A percentile compares a stretch with the other conserved stretches of the same genome.
Evolutionary conservation across 1,140 invertebrate genomes (phyloP).

Genomic region (Penaeus japonicus): DNA sequence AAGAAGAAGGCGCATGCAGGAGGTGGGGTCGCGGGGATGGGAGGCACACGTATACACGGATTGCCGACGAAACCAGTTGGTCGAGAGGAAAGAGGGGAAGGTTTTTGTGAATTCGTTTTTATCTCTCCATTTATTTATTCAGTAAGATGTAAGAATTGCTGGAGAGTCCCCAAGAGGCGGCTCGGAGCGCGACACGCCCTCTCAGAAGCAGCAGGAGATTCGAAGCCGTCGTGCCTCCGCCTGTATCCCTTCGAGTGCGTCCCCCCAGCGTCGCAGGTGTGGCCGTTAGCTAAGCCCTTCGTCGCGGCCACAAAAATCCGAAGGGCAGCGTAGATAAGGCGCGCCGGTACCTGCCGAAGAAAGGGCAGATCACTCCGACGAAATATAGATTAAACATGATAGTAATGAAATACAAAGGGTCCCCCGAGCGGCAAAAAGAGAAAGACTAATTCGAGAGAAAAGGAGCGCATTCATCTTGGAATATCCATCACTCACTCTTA

Average conservation of each 20-base stretch:
- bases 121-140: no score
- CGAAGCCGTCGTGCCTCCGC: no score
- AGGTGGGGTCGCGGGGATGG: not conserved
- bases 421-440: slow-evolving; percentile 7
- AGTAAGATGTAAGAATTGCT: no score
- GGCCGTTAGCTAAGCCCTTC: not conserved
- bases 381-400: slow-evolving; percentile 10
- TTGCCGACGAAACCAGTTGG: not conserved
- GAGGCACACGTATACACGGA: not conserved
- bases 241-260: no score
- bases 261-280: not conserved
- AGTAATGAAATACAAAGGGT: slow-evolving; percentile 21
- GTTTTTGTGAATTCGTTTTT: no score
- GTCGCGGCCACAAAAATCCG: no score
- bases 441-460: slow-evolving; percentile 29
- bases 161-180: no score
- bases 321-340: not conserved
- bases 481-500: slow-evolving; percentile 25
- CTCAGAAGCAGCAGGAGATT: no score
- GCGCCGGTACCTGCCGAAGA: not conserved
- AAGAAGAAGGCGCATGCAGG: not conserved
- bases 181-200: no score
- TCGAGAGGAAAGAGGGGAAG: no score
- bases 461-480: slow-evolving; percentile 16
- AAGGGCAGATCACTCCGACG: not conserved